A percentile compares a stretch with the other conserved stretches of the same genome.
phyloP scores from a whole-genome alignment of 2,888 invertebrate genomes.

The Papilio demoleus region DNA sequence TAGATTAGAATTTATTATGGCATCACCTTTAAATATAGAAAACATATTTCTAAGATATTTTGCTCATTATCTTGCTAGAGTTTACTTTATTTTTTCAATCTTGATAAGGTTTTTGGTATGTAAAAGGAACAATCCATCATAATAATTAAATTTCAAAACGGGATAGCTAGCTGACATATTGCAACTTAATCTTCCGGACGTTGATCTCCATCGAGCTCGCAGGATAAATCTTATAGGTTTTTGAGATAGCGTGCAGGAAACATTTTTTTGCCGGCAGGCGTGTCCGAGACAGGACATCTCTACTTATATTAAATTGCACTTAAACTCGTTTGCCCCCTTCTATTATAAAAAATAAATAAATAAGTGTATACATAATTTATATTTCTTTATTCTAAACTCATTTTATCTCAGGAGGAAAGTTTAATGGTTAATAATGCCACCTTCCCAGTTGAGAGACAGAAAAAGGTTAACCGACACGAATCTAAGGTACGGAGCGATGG shows the following conservation, averaged over 20 bases:
- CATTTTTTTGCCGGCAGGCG: slow-evolving; percentile 48
- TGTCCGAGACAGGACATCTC: slow-evolving; percentile 47
- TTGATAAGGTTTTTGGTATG: background rate
- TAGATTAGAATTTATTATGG: slow-evolving; percentile 8
- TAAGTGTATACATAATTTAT: slow-evolving; percentile 10
- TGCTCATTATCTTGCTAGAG: background rate
- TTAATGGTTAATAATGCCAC: slow-evolving; percentile 30
- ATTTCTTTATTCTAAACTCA: slow-evolving; percentile 5
- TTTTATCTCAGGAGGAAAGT: slow-evolving; percentile 19
- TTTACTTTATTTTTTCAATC: background rate
- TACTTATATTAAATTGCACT: slow-evolving; percentile 20
- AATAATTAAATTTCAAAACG: background rate
- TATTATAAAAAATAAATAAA: no score
- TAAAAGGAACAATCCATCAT: background rate
- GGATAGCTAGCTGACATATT: background rate
- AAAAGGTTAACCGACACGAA: slow-evolving; percentile 66
- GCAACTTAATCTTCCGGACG: background rate
- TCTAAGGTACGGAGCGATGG: slow-evolving; percentile 59
- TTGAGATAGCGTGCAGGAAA: slow-evolving; percentile 61
- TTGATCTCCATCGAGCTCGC: slow-evolving; percentile 12
- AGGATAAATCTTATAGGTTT: slow-evolving; percentile 26
- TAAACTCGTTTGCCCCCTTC: no score
- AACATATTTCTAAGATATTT: background rate
- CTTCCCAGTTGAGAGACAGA: slow-evolving; percentile 48
- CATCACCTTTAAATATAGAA: background rate